These are phyloP conservation scores for Camelus bactrianus DNA, from an alignment of 2,113 vertebrate genomes.

Conservation along the genomic window DNA sequence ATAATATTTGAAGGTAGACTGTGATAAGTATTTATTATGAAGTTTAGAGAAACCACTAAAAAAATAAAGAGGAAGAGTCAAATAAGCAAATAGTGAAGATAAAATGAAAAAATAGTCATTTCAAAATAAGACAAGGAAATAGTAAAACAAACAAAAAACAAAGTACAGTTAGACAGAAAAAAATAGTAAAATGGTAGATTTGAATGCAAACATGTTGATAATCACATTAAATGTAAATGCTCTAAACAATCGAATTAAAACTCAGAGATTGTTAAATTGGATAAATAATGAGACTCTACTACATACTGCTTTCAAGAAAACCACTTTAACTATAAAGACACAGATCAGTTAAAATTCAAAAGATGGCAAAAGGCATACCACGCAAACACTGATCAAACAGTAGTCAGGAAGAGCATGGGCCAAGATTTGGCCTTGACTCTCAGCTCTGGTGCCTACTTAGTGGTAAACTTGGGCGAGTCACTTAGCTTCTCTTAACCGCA, in stretches of 20 bases:
- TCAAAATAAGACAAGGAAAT: not conserved
- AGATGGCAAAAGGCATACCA: not conserved
- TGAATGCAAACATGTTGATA: not conserved
- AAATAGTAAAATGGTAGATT: not conserved
- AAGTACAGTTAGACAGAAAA: not conserved
- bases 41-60: not conserved
- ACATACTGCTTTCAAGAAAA: slow-evolving; percentile 31
- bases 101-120: not conserved
- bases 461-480: not conserved
- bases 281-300: not conserved
- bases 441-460: not conserved
- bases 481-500: not conserved
- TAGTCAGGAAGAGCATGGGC: not conserved
- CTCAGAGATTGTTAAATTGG: not conserved
- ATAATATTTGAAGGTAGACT: not conserved
- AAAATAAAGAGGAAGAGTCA: not conserved
- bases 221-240: slow-evolving; percentile 25
- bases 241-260: slow-evolving; percentile 61
- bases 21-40: not conserved
- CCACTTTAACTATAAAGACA: slow-evolving; percentile 9
- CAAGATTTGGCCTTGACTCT: not conserved
- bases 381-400: not conserved
- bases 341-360: not conserved
- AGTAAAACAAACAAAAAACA: not conserved
- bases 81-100: not conserved